phyloP scores from a whole-genome alignment of 2,888 invertebrate species.

The Dinocampus coccinellae region DNA sequence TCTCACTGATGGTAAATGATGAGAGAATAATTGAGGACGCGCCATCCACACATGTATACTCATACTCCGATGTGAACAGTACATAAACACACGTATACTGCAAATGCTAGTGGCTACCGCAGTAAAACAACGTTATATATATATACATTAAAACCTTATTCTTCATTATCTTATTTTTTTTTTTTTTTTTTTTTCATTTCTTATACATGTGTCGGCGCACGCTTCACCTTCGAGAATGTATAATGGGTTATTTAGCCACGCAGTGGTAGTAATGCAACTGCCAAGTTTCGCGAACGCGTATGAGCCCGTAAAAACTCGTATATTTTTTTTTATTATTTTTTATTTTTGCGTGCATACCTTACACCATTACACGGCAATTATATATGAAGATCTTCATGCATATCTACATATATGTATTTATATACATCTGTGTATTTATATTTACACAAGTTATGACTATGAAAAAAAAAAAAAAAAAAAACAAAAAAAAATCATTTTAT shows the following conservation, averaged over 20 bases:
- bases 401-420: too few species aligned
- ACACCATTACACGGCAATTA: too few species aligned
- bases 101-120: background rate
- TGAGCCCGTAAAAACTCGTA: background rate
- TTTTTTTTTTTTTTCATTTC: constrained; percentile 23
- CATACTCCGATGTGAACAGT: background rate
- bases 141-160: background rate
- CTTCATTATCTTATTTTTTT: background rate
- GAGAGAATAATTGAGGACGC: constrained; percentile 49
- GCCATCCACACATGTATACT: background rate
- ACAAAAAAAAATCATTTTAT: too few species aligned
- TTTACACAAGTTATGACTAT: too few species aligned
- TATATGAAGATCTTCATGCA: too few species aligned
- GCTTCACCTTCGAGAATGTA: constrained; percentile 51
- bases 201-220: constrained; percentile 17
- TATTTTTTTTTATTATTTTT: too few species aligned
- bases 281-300: constrained; percentile 24
- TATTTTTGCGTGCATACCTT: too few species aligned
- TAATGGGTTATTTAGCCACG: constrained; percentile 62
- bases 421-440: too few species aligned
- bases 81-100: background rate
- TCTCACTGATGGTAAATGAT: constrained; percentile 50
- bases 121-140: background rate
- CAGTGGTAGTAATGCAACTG: constrained; percentile 47
- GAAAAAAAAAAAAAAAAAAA: too few species aligned